Evolutionary conservation across 2,113 vertebrate genomes (phyloP).

Genomic region (Salvator merianae): DNA sequence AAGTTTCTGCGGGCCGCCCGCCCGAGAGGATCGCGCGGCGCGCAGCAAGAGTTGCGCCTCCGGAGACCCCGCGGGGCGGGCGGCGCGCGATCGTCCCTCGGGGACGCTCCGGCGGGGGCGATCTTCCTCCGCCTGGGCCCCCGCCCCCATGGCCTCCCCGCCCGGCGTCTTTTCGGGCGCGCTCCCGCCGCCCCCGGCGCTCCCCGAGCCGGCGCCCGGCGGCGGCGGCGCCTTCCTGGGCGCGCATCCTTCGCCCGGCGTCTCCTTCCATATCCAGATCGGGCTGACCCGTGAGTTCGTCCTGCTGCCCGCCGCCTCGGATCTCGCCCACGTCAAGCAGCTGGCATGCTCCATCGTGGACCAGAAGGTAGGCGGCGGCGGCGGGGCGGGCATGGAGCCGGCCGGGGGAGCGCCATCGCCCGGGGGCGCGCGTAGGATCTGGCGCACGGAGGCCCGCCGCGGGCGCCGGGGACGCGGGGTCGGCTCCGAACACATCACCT

Average conservation of each 20-base stretch:
- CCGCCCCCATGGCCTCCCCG: background rate
- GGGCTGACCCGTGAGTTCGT: conserved; percentile 88
- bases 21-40: too few relatives aligned
- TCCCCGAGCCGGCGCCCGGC: background rate
- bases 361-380: conserved; percentile 78
- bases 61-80: background rate
- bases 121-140: background rate
- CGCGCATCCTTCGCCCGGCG: conserved; percentile 67
- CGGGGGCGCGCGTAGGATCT: background rate
- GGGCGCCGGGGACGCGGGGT: too few relatives aligned
- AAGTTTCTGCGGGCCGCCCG: background rate
- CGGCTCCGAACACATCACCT: too few relatives aligned
- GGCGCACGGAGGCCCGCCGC: too few relatives aligned
- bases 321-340: conserved; percentile 88
- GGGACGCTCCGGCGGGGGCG: background rate
- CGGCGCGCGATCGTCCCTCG: background rate
- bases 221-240: conserved; percentile 57
- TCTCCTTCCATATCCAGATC: conserved; percentile 92
- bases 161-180: conserved; percentile 27
- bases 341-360: conserved; percentile 91
- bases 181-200: conserved; percentile 35
- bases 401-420: background rate
- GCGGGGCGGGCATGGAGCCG: fast-evolving
- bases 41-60: background rate
- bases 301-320: conserved; percentile 80